Conservation (phyloP, 2,113 vertebrate genomes). For the Carlito syrichta region DNA sequence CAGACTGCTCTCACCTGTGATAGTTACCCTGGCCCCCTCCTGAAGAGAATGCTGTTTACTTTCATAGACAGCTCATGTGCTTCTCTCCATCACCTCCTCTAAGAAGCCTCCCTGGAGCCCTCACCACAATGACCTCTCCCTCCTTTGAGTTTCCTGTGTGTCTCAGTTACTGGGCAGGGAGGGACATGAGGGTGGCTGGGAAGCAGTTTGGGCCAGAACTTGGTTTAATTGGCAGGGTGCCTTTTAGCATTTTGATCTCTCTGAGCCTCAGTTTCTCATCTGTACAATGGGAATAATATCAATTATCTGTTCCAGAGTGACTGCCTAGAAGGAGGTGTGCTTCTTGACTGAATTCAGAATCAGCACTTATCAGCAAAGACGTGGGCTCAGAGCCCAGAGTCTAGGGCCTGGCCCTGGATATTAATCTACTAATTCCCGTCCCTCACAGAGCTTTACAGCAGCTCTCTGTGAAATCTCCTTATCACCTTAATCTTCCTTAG, state of each 20-base stretch:
- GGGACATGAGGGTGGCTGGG: background rate
- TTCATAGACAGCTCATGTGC: background rate
- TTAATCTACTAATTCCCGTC: background rate
- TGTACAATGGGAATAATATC: background rate
- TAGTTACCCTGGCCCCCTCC: background rate
- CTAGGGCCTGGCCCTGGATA: background rate
- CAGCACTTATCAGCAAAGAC: background rate
- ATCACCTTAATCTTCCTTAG: slow-evolving; percentile 25
- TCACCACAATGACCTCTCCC: background rate
- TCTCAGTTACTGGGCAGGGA: background rate
- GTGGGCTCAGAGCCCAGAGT: background rate
- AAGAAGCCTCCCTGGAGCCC: background rate
- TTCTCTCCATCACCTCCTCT: background rate
- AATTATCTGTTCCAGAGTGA: background rate
- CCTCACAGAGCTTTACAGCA: background rate
- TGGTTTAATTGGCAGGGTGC: background rate
- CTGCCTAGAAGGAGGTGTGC: background rate
- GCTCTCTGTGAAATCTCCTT: background rate
- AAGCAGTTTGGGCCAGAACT: background rate
- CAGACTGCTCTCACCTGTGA: background rate
- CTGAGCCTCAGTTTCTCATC: background rate
- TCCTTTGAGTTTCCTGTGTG: background rate
- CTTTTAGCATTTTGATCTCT: background rate
- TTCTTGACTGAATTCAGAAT: background rate
- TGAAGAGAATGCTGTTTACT: background rate